These are phyloP conservation scores for Hirtodrosophila cameraria DNA, from an alignment of 2,888 invertebrate species.

Conservation along the genomic window DNA sequence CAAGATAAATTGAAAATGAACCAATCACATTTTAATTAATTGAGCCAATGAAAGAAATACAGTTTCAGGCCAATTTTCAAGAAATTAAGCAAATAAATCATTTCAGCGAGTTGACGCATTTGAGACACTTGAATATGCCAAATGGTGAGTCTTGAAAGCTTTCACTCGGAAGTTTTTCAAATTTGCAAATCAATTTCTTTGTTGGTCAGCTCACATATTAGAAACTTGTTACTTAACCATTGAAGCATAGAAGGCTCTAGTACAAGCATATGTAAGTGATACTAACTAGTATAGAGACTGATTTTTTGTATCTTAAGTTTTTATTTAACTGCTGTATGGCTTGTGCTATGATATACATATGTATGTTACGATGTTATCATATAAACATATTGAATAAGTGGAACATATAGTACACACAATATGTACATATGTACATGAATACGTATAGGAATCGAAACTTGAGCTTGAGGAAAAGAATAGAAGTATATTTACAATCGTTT, in stretches of 20 bases:
- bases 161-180: too few relatives aligned
- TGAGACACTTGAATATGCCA: too few relatives aligned
- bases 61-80: too few relatives aligned
- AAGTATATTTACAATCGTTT: conserved; percentile 35
- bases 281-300: conserved; percentile 32
- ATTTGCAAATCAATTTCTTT: too few relatives aligned
- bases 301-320: conserved; percentile 25
- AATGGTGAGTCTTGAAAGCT: too few relatives aligned
- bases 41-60: too few relatives aligned
- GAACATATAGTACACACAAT: conserved; percentile 15
- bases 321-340: conserved; percentile 24
- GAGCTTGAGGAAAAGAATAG: conserved; percentile 32
- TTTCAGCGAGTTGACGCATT: too few relatives aligned
- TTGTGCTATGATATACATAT: conserved; percentile 21
- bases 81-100: too few relatives aligned
- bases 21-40: too few relatives aligned
- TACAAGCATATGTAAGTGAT: conserved; percentile 4
- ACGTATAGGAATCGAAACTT: conserved; percentile 39
- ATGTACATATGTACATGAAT: conserved; percentile 22
- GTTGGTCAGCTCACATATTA: too few relatives aligned
- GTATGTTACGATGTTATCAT: conserved; percentile 32
- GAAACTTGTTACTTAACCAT: too few relatives aligned
- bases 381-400: conserved; percentile 15
- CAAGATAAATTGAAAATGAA: not conserved
- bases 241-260: conserved; percentile 5